phyloP scores from a whole-genome alignment of 2,888 invertebrate species.

The Erpobdella octoculata region DNA sequence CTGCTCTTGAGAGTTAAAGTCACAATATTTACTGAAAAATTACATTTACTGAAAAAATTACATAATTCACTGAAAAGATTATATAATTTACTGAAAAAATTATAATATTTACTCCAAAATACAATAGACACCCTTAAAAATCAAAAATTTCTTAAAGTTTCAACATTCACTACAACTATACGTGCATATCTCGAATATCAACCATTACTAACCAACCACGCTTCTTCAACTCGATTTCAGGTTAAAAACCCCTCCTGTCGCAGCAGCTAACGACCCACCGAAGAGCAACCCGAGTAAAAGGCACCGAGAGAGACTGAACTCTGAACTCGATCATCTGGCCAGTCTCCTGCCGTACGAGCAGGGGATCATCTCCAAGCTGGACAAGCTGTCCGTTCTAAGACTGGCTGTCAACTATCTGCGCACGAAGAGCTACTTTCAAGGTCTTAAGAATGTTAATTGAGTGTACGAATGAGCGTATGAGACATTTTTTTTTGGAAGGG shows the following conservation, averaged over 20 bases:
- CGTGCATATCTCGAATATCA: not conserved
- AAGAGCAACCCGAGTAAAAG: conserved; percentile 85
- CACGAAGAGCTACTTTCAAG: conserved; percentile 99
- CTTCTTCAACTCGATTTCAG: not conserved
- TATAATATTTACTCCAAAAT: too few relatives aligned
- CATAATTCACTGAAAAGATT: too few relatives aligned
- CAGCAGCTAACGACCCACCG: conserved; percentile 43
- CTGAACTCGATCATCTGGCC: conserved; percentile 92
- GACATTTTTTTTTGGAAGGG: too few relatives aligned
- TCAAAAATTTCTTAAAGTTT: too few relatives aligned
- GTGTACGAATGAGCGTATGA: too few relatives aligned
- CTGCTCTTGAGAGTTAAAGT: too few relatives aligned
- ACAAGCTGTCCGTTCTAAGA: conserved; percentile 90
- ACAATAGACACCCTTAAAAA: too few relatives aligned
- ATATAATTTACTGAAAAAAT: too few relatives aligned
- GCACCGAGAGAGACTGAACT: conserved; percentile 92
- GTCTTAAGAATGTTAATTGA: too few relatives aligned
- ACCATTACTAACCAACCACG: not conserved
- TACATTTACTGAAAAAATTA: too few relatives aligned
- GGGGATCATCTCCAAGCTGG: conserved; percentile 92
- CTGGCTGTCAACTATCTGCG: conserved; percentile 93
- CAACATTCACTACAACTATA: too few relatives aligned
- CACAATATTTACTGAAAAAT: too few relatives aligned
- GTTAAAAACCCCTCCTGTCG: not conserved
- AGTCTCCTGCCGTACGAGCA: conserved; percentile 76